Percentiles rank a stretch among this genome's conserved stretches.
phyloP scores from a whole-genome alignment of 1,140 invertebrate species.

The Sitophilus oryzae region DNA sequence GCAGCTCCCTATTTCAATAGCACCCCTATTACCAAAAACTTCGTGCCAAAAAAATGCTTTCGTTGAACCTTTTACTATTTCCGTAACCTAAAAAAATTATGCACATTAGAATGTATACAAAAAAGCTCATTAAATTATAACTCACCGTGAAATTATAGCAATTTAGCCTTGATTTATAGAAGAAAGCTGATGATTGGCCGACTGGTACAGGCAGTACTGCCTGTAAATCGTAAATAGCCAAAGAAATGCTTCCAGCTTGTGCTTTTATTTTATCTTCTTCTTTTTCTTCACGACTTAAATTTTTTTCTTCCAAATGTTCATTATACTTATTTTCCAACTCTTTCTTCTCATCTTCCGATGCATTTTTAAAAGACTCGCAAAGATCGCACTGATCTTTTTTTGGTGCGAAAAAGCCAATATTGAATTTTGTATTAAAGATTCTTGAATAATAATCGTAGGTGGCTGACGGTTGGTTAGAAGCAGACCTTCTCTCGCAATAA shows the following conservation, averaged over 20 bases:
- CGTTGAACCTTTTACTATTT: no score
- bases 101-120: no score
- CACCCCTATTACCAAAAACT: constrained; percentile 41
- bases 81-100: no score
- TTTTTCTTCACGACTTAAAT: constrained; percentile 27
- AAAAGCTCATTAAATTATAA: no score
- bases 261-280: constrained; percentile 27
- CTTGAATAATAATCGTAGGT: constrained; percentile 35
- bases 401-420: constrained; percentile 42
- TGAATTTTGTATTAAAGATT: constrained; percentile 39
- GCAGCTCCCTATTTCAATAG: constrained; percentile 44
- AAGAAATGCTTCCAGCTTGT: no score
- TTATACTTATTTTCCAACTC: constrained; percentile 5
- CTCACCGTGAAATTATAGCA: no score
- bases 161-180: no score
- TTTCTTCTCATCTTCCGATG: constrained; percentile 7
- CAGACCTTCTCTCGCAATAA: constrained; percentile 30
- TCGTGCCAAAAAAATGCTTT: no score
- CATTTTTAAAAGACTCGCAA: constrained; percentile 37
- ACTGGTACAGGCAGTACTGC: no score
- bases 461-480: constrained; percentile 25
- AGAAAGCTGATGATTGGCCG: no score
- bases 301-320: constrained; percentile 36
- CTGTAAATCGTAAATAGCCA: no score
- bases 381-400: constrained; percentile 42